phyloP scores from a whole-genome alignment of 2,797 vertebrate species.

The Chaetodon trifasciatus region DNA sequence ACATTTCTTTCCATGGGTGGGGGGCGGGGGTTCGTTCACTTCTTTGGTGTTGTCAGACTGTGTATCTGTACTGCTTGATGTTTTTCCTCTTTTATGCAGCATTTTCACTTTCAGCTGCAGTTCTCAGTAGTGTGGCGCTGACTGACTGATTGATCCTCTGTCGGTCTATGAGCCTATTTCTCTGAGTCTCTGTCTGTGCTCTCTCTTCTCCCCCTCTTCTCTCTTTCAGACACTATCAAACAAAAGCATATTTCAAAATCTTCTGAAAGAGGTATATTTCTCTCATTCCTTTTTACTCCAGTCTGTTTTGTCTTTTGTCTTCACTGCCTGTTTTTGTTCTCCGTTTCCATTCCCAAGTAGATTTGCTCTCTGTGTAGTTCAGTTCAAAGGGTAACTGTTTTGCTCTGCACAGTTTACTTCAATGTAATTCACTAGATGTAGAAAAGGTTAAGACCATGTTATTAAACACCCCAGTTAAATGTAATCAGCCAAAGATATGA shows the following conservation, averaged over 20 bases:
- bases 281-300: conserved; percentile 79
- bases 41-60: conserved; percentile 47
- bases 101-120: conserved; percentile 65
- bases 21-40: conserved; percentile 21
- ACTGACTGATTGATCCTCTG: conserved; percentile 68
- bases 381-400: conserved; percentile 26
- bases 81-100: conserved; percentile 54
- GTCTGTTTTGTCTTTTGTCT: conserved; percentile 76
- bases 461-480: conserved; percentile 15
- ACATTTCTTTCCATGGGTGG: conserved; percentile 37
- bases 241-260: conserved; percentile 99
- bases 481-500: conserved; percentile 21
- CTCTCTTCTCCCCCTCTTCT: conserved; percentile 80
- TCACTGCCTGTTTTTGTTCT: conserved; percentile 75
- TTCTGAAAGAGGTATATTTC: conserved; percentile 97
- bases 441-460: conserved; percentile 18
- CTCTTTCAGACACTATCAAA: conserved; percentile 99
- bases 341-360: conserved; percentile 36
- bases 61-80: conserved; percentile 58
- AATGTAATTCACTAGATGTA: conserved; percentile 23
- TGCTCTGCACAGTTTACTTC: conserved; percentile 16
- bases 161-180: conserved; percentile 63
- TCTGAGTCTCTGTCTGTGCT: conserved; percentile 81
- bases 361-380: conserved; percentile 40
- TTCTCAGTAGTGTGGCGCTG: conserved; percentile 30